Evolutionary conservation across 1,140 invertebrate genomes (phyloP), one percentile per base, ranked within the genome.

Genomic region (Trachymyrmex septentrionalis): DNA sequence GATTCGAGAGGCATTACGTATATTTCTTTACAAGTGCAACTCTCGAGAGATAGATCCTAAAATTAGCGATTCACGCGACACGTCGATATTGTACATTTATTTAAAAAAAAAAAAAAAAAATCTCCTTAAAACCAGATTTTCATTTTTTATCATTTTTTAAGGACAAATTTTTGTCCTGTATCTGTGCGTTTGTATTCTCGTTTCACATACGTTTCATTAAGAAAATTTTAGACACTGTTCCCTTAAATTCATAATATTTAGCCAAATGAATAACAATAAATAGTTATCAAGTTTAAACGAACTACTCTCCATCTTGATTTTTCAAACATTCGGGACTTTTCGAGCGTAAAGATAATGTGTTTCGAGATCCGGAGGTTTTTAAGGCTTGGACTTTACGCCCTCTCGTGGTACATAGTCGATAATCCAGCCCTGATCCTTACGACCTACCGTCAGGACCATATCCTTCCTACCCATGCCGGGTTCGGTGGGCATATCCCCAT

Each of bases 401-500:
- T 86, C 30, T 86, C 30, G 59, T 67, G 9, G 59, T 85, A 85
- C 30, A n/a, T 21, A 85, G 71, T 85, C 34, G 57, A 19, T 73
- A 82, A 82, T 82, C 80, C 80, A 84, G 80, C 69, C 80, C 80
- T 84, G 80, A 61, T 88, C 87, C 87, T 89, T 73, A 67, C 73
- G 34, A 55, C 27, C 12, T 64, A 76, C 57, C 57, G 82, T 85
- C 82, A 85, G 80, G 61, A 63, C 72, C 61, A 89, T 80, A 66
- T 86, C 87, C 63, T 88, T 69, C 88, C 44, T 88, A 91, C 73
- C 87, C 61, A 16, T 50, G 71, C 75, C 88, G 88, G 66, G 57
- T 82, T 67, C 82, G 34, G 34, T 57, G 69, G 64, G 80, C 67
- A 90, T 86, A 87, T 86, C 90, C 80, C 88, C 88, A 89, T 82